Evolutionary conservation across 2,113 vertebrate species (phyloP).

Genomic region (Centrocercus urophasianus): DNA sequence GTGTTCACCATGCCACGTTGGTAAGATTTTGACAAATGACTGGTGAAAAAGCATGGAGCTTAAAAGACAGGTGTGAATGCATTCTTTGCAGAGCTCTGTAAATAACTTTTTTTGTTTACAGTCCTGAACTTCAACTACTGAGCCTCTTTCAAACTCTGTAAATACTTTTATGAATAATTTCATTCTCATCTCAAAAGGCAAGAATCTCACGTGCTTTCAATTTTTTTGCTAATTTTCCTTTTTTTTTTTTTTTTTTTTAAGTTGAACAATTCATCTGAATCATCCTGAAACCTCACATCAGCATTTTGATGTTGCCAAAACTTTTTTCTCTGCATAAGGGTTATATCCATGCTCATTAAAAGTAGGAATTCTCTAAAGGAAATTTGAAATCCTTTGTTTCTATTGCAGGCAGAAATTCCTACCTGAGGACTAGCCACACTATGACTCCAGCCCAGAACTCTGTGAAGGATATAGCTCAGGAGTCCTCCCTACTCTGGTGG

Average conservation of each 20-base stretch:
- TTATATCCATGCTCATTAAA: not conserved
- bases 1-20: not conserved
- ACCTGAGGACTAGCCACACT: not conserved
- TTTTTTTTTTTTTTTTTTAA: not conserved
- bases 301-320: not conserved
- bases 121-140: not conserved
- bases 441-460: not conserved
- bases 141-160: not conserved
- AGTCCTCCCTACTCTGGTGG: fast-evolving
- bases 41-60: not conserved
- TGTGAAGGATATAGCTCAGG: not conserved
- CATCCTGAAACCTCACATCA: not conserved
- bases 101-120: not conserved
- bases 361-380: not conserved
- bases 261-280: not conserved
- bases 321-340: not conserved
- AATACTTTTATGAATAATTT: not conserved
- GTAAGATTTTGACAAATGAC: not conserved
- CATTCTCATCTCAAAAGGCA: not conserved
- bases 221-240: not conserved
- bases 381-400: not conserved
- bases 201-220: not conserved
- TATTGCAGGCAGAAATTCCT: not conserved
- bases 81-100: not conserved
- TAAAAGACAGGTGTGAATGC: not conserved